phyloP scores from a whole-genome alignment of 2,888 invertebrate genomes.

The Graphium colonna region DNA sequence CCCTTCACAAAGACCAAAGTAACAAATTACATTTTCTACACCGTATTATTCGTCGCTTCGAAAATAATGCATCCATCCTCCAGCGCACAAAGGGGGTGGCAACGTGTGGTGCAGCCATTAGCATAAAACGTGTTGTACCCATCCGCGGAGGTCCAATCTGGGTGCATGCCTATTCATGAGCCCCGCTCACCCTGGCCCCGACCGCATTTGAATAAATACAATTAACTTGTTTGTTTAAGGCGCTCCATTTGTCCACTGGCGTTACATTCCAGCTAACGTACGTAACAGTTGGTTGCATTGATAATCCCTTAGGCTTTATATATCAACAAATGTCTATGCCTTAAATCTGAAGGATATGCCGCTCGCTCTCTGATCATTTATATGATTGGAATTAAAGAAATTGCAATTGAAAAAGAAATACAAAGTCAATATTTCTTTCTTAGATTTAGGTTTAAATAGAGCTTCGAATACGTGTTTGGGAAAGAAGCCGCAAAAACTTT shows the following conservation, averaged over 20 bases:
- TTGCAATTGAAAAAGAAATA: no score
- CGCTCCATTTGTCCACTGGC: slow-evolving; percentile 56
- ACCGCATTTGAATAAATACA: slow-evolving; percentile 77
- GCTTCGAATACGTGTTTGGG: no score
- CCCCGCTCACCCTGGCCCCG: slow-evolving; percentile 54
- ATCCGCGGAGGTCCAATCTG: slow-evolving; percentile 21
- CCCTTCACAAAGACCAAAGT: no score
- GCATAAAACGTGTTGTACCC: slow-evolving; percentile 32
- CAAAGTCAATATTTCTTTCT: no score
- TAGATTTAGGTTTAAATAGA: no score
- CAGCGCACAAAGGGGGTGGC: slow-evolving; percentile 15
- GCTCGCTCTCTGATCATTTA: no score
- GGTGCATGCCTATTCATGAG: slow-evolving; percentile 75
- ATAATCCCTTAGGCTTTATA: no score
- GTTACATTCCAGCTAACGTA: slow-evolving; percentile 43
- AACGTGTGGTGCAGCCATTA: slow-evolving; percentile 26
- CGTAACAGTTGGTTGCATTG: neutral
- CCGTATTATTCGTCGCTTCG: neutral
- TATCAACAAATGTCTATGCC: no score
- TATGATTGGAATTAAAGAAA: no score
- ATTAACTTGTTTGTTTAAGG: slow-evolving; percentile 79
- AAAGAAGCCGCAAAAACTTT: no score
- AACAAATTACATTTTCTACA: neutral
- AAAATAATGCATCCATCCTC: neutral
- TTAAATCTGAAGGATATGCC: no score